Evolutionary conservation across 2,888 invertebrate species (phyloP).

Genomic region (Ophraella communa): DNA sequence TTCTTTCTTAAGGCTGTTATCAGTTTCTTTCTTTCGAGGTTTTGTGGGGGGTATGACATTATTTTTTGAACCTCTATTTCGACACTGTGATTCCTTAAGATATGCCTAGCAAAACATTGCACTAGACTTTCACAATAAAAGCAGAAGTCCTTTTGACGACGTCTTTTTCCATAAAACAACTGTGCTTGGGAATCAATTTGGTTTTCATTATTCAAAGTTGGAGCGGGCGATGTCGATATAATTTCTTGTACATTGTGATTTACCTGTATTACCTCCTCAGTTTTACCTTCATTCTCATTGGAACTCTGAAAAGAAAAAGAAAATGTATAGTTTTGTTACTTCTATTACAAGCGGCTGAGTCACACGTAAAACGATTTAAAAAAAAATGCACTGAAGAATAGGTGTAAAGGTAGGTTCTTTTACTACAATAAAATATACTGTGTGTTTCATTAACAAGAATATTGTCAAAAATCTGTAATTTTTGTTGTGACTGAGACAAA

Average conservation of each 20-base stretch:
- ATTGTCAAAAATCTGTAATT: too few relatives aligned
- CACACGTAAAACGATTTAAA: background rate
- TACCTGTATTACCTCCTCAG: background rate
- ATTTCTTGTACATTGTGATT: background rate
- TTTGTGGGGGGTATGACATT: background rate
- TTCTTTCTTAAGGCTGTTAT: background rate
- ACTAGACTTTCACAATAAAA: background rate
- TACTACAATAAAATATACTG: too few relatives aligned
- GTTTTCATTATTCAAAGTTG: background rate
- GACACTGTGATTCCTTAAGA: background rate
- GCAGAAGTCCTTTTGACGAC: background rate
- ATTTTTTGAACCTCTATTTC: background rate
- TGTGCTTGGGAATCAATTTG: background rate
- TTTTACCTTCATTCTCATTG: background rate
- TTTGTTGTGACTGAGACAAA: too few relatives aligned
- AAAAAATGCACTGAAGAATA: background rate
- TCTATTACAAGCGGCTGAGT: background rate
- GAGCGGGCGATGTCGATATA: background rate
- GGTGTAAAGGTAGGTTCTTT: background rate
- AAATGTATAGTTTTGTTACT: background rate
- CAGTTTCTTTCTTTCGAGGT: background rate
- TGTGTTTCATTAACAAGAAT: too few relatives aligned
- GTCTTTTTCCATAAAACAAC: background rate
- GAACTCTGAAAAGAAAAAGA: background rate
- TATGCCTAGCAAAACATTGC: background rate